Percentiles rank a stretch among this genome's conserved stretches.
Conservation (phyloP, 2,113 vertebrate species). For the Rhombomys opimus region DNA sequence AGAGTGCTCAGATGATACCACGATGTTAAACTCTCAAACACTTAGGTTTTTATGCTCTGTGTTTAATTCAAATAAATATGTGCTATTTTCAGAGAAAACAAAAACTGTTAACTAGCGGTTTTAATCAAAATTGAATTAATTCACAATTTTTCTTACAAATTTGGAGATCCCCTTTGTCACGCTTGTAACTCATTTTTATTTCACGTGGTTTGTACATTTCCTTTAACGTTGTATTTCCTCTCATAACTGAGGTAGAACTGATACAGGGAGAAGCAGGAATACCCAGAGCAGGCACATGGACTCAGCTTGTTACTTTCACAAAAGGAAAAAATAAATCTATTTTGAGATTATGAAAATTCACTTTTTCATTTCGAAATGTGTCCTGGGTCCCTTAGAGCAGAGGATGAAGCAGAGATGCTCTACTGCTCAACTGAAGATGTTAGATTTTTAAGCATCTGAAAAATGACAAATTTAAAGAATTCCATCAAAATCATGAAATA, state of each 20-base stretch:
- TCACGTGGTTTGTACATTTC: neutral
- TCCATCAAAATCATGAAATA: neutral
- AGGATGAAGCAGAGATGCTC: neutral
- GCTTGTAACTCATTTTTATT: neutral
- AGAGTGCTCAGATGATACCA: neutral
- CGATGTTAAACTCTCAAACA: neutral
- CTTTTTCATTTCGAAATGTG: constrained; percentile 9
- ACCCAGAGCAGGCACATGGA: neutral
- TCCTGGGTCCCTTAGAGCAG: neutral
- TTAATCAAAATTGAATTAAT: neutral
- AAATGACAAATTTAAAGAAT: neutral
- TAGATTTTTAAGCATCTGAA: neutral
- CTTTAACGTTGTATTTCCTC: neutral
- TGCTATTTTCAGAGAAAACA: neutral
- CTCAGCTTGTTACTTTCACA: neutral
- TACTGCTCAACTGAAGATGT: neutral
- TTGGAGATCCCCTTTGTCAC: neutral
- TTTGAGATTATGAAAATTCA: constrained; percentile 13
- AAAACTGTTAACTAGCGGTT: no score
- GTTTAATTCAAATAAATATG: constrained; percentile 32
- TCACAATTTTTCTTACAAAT: neutral
- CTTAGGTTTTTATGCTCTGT: neutral
- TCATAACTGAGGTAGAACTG: neutral
- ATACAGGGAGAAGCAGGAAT: neutral
- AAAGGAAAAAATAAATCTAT: constrained; percentile 43